phyloP scores from a whole-genome alignment of 2,888 invertebrate genomes.

The Nipponacmea schrenckii region DNA sequence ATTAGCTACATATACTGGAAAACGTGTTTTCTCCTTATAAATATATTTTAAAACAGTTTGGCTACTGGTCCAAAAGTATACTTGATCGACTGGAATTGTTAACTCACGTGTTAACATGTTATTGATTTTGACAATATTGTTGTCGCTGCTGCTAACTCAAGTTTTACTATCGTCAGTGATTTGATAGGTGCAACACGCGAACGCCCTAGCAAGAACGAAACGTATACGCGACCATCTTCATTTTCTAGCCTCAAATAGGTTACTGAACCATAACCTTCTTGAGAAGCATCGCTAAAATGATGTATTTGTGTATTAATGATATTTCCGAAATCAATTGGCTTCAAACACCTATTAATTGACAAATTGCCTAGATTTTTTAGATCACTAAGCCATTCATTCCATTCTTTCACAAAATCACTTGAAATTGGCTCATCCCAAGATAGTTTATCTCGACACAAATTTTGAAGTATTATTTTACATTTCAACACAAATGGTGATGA shows the following conservation, averaged over 20 bases:
- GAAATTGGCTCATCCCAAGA: too few species aligned
- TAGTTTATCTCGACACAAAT: too few species aligned
- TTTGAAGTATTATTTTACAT: too few species aligned
- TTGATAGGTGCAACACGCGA: slow-evolving; percentile 26
- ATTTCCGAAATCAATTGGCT: too few species aligned
- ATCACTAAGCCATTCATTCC: slow-evolving; percentile 10
- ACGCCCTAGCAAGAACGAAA: slow-evolving; percentile 18
- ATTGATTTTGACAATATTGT: slow-evolving; percentile 13
- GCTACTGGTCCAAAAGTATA: too few species aligned
- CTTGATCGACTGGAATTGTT: too few species aligned
- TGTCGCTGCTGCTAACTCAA: slow-evolving; percentile 30
- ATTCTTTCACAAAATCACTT: neutral
- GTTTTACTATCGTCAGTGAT: slow-evolving; percentile 23
- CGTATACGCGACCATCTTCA: neutral
- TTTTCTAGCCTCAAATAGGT: slow-evolving; percentile 3
- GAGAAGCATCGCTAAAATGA: slow-evolving; percentile 9
- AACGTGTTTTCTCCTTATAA: slow-evolving; percentile 12
- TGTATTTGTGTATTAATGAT: neutral
- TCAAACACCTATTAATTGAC: too few species aligned
- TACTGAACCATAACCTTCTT: neutral
- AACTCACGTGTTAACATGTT: too few species aligned
- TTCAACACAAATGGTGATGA: too few species aligned
- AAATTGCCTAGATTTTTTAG: neutral
- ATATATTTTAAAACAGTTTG: too few species aligned
- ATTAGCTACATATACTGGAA: slow-evolving; percentile 30